A percentile compares a stretch with the other conserved stretches of the same genome.
Conservation (phyloP, 2,888 invertebrate genomes). For the Timandra comae region DNA sequence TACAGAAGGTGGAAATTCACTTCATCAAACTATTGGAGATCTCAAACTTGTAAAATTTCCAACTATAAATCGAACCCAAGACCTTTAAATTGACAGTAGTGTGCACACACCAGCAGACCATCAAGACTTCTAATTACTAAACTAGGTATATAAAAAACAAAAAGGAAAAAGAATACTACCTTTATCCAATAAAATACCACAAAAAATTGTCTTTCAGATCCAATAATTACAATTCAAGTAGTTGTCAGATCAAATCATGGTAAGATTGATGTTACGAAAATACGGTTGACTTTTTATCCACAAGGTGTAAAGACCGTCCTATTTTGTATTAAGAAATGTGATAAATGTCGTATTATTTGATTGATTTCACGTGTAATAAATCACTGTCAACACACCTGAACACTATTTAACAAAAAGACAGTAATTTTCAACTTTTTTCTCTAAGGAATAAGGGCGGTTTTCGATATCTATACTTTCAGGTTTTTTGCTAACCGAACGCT, state of each 20-base stretch:
- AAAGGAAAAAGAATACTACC: too few species aligned
- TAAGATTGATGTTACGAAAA: slow-evolving; percentile 17
- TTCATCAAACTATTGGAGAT: too few species aligned
- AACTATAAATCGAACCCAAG: too few species aligned
- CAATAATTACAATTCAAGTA: background rate
- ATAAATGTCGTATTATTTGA: slow-evolving; percentile 22
- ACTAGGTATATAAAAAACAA: too few species aligned
- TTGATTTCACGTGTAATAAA: slow-evolving; percentile 23
- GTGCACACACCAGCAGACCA: too few species aligned
- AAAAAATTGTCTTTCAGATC: too few species aligned
- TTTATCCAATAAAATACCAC: too few species aligned
- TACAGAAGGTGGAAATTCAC: too few species aligned
- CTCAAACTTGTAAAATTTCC: too few species aligned
- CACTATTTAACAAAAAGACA: background rate
- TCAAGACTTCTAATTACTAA: too few species aligned
- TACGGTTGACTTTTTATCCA: slow-evolving; percentile 10
- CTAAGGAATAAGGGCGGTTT: slow-evolving; percentile 7
- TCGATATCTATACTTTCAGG: background rate
- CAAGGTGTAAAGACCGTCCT: slow-evolving; percentile 13
- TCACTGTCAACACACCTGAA: slow-evolving; percentile 13
- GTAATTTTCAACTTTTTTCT: slow-evolving; percentile 6
- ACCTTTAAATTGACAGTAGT: too few species aligned
- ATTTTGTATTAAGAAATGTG: slow-evolving; percentile 11
- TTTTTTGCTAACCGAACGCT: slow-evolving; percentile 1
- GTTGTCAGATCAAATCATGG: slow-evolving; percentile 4